Percentiles rank a stretch among this genome's conserved stretches.
phyloP scores from a whole-genome alignment of 2,888 invertebrate genomes.

The Dicyrtoma fusca region DNA sequence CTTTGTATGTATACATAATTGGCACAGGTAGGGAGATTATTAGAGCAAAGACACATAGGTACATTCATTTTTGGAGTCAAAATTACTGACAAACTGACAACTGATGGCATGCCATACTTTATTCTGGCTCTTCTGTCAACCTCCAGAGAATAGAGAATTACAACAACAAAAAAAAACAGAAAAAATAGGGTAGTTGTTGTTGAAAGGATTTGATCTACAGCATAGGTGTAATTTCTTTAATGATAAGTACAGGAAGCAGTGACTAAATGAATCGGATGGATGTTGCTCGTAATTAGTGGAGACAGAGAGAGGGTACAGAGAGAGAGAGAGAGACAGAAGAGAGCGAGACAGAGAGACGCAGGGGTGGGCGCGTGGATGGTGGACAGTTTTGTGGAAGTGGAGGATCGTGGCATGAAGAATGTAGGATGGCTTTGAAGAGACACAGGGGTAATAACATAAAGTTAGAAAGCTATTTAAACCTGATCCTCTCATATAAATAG shows the following conservation, averaged over 20 bases:
- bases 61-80: too few relatives aligned
- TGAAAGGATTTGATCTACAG: neutral
- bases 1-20: too few relatives aligned
- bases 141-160: neutral
- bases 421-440: slow-evolving; percentile 29
- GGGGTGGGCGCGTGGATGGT: slow-evolving; percentile 27
- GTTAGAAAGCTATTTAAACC: slow-evolving; percentile 44
- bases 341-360: too few relatives aligned
- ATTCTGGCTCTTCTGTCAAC: too few relatives aligned
- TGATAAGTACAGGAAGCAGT: slow-evolving; percentile 21
- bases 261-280: slow-evolving; percentile 27
- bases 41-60: too few relatives aligned
- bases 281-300: slow-evolving; percentile 28
- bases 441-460: slow-evolving; percentile 18
- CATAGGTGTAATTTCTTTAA: slow-evolving; percentile 15
- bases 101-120: too few relatives aligned
- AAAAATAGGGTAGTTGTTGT: too few relatives aligned
- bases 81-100: too few relatives aligned
- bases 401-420: slow-evolving; percentile 32
- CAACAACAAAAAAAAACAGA: neutral
- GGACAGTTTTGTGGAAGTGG: slow-evolving; percentile 11
- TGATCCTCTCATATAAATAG: slow-evolving; percentile 47
- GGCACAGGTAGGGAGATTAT: too few relatives aligned
- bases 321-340: neutral
- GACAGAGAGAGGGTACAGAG: slow-evolving; percentile 12